phyloP scores from a whole-genome alignment of 2,888 invertebrate species.

The Chirona hameri region DNA sequence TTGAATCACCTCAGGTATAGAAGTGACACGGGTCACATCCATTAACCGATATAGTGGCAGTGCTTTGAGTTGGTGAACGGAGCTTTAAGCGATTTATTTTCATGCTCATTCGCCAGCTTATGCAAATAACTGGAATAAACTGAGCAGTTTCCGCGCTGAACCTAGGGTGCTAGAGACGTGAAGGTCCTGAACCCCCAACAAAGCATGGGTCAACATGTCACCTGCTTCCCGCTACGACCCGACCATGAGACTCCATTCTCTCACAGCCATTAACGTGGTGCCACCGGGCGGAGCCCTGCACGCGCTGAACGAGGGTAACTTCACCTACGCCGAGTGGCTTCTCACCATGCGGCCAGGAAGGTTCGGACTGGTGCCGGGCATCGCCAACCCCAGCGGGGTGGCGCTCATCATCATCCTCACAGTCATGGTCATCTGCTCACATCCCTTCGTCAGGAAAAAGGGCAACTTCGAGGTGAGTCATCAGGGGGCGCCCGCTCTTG shows the following conservation, averaged over 20 bases:
- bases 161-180: too few species aligned
- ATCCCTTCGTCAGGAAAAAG: constrained; percentile 41
- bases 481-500: constrained; percentile 2
- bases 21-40: too few species aligned
- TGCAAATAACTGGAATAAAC: too few species aligned
- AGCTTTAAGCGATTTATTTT: too few species aligned
- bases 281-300: constrained; percentile 12
- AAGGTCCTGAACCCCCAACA: too few species aligned
- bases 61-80: too few species aligned
- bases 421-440: constrained; percentile 42
- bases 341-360: constrained; percentile 68
- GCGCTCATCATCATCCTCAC: constrained; percentile 40
- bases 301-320: constrained; percentile 46
- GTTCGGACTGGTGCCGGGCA: constrained; percentile 49
- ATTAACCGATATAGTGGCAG: too few species aligned
- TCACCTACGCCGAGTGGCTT: constrained; percentile 68
- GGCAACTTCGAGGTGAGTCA: constrained; percentile 43
- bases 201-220: too few species aligned
- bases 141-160: too few species aligned
- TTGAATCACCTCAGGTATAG: too few species aligned
- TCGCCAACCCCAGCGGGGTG: constrained; percentile 41
- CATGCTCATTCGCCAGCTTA: too few species aligned
- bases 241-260: neutral
- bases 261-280: neutral
- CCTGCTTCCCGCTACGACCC: too few species aligned